Conservation (phyloP, 2,113 vertebrate species). For the Lasiurus cinereus region DNA sequence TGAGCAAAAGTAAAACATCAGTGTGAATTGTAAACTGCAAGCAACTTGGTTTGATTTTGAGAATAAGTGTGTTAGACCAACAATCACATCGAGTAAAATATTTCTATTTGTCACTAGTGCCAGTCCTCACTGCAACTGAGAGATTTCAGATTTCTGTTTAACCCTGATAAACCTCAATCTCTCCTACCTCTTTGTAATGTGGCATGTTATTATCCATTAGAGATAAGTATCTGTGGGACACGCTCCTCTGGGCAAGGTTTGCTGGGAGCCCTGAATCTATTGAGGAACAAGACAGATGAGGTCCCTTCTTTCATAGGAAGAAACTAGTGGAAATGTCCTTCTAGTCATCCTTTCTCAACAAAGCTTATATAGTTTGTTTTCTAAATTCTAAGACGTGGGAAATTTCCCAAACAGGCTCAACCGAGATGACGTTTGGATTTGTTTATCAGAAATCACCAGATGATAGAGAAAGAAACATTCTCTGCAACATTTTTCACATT, state of each 20-base stretch:
- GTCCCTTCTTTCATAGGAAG: not conserved
- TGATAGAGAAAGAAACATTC: not conserved
- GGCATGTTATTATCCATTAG: not conserved
- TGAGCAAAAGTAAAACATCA: not conserved
- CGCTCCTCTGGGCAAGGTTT: not conserved
- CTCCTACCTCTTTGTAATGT: not conserved
- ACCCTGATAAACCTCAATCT: not conserved
- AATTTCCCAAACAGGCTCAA: not conserved
- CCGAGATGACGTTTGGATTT: not conserved
- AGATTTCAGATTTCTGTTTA: not conserved
- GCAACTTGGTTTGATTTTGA: not conserved
- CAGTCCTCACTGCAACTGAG: not conserved
- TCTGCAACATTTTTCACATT: not conserved
- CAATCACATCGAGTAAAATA: not conserved
- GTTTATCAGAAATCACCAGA: conserved; percentile 4
- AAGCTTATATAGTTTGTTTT: not conserved
- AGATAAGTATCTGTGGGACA: not conserved
- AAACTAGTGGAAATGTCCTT: not conserved
- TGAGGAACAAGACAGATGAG: not conserved
- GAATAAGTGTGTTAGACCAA: not conserved
- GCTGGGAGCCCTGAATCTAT: not conserved
- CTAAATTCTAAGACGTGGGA: not conserved
- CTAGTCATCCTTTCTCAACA: not conserved
- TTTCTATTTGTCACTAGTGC: not conserved
- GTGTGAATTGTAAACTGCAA: not conserved